Percentiles rank a stretch among this genome's conserved stretches.
phyloP scores from a whole-genome alignment of 2,113 vertebrate genomes.

The Notothenia coriiceps region DNA sequence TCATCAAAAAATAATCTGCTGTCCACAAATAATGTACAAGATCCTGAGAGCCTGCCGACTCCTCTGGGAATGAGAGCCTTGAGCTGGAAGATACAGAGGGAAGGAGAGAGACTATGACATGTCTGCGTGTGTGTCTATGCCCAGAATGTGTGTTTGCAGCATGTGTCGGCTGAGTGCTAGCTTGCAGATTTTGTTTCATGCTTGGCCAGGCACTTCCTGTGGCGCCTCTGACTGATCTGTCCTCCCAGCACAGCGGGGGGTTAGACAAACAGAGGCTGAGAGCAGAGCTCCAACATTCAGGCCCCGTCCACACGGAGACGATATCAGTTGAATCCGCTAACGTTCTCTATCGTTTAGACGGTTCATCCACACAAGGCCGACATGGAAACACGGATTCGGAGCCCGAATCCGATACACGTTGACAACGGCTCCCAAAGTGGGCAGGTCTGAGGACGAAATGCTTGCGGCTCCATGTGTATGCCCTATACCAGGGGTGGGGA shows the following conservation, averaged over 20 bases:
- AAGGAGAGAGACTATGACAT: constrained; percentile 3
- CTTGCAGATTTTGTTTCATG: constrained; percentile 70
- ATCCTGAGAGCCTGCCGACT: constrained; percentile 58
- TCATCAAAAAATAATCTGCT: constrained; percentile 76
- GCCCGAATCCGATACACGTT: too few relatives aligned
- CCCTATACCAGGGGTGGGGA: too few relatives aligned
- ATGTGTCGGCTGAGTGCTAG: constrained; percentile 55
- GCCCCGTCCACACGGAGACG: too few relatives aligned
- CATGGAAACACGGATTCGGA: too few relatives aligned
- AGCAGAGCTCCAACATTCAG: constrained; percentile 5
- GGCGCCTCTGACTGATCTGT: constrained; percentile 57
- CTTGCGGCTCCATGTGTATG: too few relatives aligned
- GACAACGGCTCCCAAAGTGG: too few relatives aligned
- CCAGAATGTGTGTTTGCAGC: constrained; percentile 23
- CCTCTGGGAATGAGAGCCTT: constrained; percentile 63
- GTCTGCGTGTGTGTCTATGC: constrained; percentile 9
- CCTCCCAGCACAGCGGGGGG: constrained; percentile 43
- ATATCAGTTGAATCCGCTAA: too few relatives aligned
- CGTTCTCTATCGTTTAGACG: too few relatives aligned
- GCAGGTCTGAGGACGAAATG: too few relatives aligned
- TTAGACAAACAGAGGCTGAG: constrained; percentile 52
- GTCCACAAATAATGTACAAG: constrained; percentile 64
- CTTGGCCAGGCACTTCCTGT: constrained; percentile 55
- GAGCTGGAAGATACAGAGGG: constrained; percentile 54
- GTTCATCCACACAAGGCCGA: too few relatives aligned